A percentile compares a stretch with the other conserved stretches of the same genome.
Conservation (phyloP, 2,797 vertebrate species). For the Pteronotus mesoamericanus region DNA sequence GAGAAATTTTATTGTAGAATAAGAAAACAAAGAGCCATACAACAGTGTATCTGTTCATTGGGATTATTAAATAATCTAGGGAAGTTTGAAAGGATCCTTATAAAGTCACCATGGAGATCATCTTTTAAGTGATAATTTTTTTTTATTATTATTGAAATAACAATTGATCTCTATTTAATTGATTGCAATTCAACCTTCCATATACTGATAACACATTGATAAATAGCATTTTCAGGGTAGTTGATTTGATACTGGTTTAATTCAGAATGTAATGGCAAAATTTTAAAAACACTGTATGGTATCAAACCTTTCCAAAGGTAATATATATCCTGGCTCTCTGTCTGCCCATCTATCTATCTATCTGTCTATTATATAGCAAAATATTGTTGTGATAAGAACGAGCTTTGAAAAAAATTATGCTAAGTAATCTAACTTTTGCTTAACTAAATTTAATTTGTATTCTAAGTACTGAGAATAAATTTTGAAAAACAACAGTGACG, state of each 20-base stretch:
- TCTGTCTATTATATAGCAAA: background rate
- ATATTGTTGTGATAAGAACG: background rate
- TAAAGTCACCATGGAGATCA: background rate
- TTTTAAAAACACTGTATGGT: background rate
- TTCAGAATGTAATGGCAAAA: background rate
- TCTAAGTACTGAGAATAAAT: background rate
- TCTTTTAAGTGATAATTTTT: background rate
- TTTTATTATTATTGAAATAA: background rate
- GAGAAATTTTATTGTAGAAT: background rate
- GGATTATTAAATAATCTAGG: background rate
- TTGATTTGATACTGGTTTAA: background rate
- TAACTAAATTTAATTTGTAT: background rate
- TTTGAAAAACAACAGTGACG: background rate
- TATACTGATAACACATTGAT: background rate
- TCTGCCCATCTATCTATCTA: background rate
- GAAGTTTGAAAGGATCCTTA: background rate
- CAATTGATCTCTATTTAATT: background rate
- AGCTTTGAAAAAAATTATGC: background rate
- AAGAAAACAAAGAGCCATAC: background rate
- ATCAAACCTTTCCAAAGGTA: background rate
- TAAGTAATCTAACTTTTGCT: background rate
- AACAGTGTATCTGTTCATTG: background rate
- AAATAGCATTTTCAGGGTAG: background rate
- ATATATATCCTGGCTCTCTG: background rate
- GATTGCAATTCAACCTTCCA: background rate